A percentile compares a stretch with the other conserved stretches of the same genome.
phyloP scores from a whole-genome alignment of 2,888 invertebrate genomes.

The Pristionchus entomophagus region DNA sequence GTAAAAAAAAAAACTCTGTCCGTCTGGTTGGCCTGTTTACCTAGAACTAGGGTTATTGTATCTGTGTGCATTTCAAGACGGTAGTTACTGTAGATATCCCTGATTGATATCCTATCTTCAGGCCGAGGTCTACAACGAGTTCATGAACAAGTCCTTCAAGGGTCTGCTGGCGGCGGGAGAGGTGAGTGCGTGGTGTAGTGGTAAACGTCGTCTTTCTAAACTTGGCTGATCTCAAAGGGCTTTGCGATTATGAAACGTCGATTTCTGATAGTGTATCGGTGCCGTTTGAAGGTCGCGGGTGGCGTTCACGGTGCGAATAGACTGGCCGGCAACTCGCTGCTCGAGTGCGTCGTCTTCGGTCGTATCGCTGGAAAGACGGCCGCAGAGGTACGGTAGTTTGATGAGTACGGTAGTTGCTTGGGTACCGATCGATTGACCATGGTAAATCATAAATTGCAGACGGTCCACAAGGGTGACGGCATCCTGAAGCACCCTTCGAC shows the following conservation, averaged over 20 bases:
- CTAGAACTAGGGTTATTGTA: too few species aligned
- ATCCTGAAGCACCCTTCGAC: slow-evolving; percentile 29
- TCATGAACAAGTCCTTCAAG: slow-evolving; percentile 65
- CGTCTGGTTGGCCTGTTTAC: too few species aligned
- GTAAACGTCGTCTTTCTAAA: background rate
- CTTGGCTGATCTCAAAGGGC: background rate
- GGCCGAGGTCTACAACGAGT: slow-evolving; percentile 69
- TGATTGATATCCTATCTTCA: slow-evolving; percentile 40
- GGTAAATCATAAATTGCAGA: slow-evolving; percentile 16
- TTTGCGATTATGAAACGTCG: background rate
- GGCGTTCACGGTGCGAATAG: slow-evolving; percentile 75
- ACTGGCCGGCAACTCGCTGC: slow-evolving; percentile 75
- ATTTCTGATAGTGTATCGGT: background rate
- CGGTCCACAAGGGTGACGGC: slow-evolving; percentile 37
- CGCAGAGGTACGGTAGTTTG: slow-evolving; percentile 52
- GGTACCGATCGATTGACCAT: background rate
- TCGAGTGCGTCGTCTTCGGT: slow-evolving; percentile 76
- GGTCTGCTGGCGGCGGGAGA: slow-evolving; percentile 75
- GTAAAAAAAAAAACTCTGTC: too few species aligned
- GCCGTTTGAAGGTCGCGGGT: slow-evolving; percentile 52
- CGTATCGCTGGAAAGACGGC: slow-evolving; percentile 72
- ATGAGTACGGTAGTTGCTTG: background rate
- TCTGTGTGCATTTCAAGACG: background rate
- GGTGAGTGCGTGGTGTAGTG: slow-evolving; percentile 56
- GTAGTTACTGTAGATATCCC: too few species aligned